Evolutionary conservation across 53 echinoderm and acorn worm species (phyloP).

Genomic region (Luidia sarsii): DNA sequence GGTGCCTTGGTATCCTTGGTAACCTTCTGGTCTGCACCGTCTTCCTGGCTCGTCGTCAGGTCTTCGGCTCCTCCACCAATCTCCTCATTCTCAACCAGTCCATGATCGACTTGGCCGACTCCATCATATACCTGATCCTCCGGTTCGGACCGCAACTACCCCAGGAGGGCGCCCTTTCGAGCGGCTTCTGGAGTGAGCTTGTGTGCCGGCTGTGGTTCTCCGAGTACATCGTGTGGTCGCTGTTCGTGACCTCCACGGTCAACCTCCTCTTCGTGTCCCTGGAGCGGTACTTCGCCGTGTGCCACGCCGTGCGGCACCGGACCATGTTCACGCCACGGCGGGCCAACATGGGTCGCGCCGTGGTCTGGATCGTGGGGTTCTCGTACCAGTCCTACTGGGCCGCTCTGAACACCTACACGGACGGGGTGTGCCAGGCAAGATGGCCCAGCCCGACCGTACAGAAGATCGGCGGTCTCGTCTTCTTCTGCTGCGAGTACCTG

Average conservation of each 20-base stretch:
- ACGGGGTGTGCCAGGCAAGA: conserved; percentile 45
- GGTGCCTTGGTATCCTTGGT: conserved; percentile 74
- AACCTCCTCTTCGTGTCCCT: conserved; percentile 80
- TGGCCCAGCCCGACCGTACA: conserved; percentile 73
- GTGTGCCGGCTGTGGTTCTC: conserved; percentile 85
- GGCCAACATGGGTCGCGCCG: conserved; percentile 62
- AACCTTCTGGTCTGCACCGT: conserved; percentile 74
- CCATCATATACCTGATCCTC: conserved; percentile 69
- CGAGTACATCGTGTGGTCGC: conserved; percentile 86
- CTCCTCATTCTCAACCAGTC: conserved; percentile 87
- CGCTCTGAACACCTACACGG: conserved; percentile 39
- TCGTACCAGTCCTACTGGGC: conserved; percentile 82
- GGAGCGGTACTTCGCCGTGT: conserved; percentile 82
- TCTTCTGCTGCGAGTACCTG: conserved; percentile 81
- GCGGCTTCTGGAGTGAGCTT: conserved; percentile 55
- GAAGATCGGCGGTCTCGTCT: conserved; percentile 61
- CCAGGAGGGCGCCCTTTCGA: not conserved
- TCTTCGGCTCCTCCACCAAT: conserved; percentile 77
- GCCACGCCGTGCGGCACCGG: conserved; percentile 77
- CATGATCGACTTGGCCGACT: conserved; percentile 74
- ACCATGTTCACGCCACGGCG: conserved; percentile 74
- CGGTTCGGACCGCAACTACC: conserved; percentile 63
- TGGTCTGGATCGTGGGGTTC: conserved; percentile 77
- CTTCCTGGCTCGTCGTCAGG: conserved; percentile 59
- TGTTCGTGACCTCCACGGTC: conserved; percentile 82